phyloP scores from a whole-genome alignment of 2,797 vertebrate genomes.

The Hydrolagus colliei region DNA sequence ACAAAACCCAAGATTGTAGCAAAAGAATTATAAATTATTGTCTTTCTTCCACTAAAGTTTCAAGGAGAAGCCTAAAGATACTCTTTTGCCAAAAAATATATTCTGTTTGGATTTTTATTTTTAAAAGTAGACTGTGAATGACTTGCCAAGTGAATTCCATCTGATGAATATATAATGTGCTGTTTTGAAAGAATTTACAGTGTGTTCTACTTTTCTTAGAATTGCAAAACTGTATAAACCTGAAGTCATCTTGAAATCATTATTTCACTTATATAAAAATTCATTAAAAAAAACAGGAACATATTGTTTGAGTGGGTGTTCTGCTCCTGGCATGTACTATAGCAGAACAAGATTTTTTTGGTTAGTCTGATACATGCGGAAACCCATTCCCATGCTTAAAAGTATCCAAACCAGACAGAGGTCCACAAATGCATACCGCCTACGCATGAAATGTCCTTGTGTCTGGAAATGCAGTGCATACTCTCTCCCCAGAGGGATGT shows the following conservation, averaged over 20 bases:
- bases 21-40: no score
- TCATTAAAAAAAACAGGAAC: constrained; percentile 49
- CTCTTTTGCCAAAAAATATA: background rate
- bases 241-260: constrained; percentile 53
- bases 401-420: no score
- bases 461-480: no score
- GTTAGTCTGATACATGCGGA: no score
- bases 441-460: no score
- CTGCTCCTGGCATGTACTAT: constrained; percentile 34
- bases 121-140: background rate
- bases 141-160: background rate
- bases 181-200: background rate
- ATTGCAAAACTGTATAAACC: constrained; percentile 35
- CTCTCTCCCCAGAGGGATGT: no score
- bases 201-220: constrained; percentile 14
- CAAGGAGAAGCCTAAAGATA: background rate
- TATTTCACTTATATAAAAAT: constrained; percentile 37
- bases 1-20: no score
- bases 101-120: background rate
- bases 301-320: constrained; percentile 39
- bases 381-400: no score
- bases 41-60: background rate
- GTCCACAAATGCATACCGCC: no score
- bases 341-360: no score
- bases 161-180: background rate